Base-by-base conservation (phyloP, 2,113 vertebrate genomes). In the Spea bombifrons region DNA sequence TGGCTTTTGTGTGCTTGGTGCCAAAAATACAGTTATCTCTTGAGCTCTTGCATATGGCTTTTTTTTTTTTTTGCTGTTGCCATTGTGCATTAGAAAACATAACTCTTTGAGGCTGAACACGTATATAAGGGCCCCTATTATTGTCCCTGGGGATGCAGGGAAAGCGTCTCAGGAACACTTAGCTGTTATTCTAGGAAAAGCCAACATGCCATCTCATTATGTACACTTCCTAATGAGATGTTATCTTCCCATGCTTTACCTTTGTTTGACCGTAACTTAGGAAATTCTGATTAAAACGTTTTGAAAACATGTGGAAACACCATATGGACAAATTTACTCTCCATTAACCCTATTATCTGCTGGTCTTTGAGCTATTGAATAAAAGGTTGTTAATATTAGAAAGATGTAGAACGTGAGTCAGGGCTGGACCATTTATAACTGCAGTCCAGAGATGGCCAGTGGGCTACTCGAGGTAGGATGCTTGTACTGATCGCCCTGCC, bases 141-240 rank as follows among this genome's bases (percentile, higher is more conserved):
- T 17, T 55, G 49, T 4, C 10, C 65, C 12, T 17, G 16, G 10
- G 15, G 30, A 30, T 30, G 30, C 30, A 30, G 5, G 45, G 46
- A 13, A 69, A 76, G n/a, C 53, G 49, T 50, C 74, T 67, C 8
- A 50, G 74, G 49, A 7, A 66, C 30, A 68, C 44, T 50, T 13
- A 0, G 0, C 43, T 68, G 57, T 68, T 76, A 13, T 52, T 68
- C 3, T 15, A 10, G 1, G 43, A 3, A 16, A 45, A 44, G 5
- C 5, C 10, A 9, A 13, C 8, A 13, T 59, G 55, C 8, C 55
- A 9, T 59, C 55, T 59, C 12, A 9, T 12, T 59, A 59, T 59
- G 55, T 13, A 3, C 12, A 13, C 55, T 59, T 7, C 55, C 55
- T 5, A 9, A 59, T 13, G 10, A 59, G 55, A 59, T 59, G 10